phyloP scores from a whole-genome alignment of 1,140 invertebrate genomes.

The Drosophila simulans region DNA sequence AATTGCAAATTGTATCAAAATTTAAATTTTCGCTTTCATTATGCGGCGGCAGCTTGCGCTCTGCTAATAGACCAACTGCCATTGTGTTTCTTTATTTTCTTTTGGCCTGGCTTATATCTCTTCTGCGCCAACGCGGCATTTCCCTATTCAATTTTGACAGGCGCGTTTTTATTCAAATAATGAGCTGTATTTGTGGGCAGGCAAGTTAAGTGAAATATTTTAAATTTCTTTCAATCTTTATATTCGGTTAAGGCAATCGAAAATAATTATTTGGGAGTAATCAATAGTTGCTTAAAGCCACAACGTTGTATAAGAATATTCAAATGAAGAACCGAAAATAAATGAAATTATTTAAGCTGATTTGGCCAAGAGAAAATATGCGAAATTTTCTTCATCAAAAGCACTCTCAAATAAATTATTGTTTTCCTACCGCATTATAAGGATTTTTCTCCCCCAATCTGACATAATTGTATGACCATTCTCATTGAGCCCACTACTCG shows the following conservation, averaged over 20 bases:
- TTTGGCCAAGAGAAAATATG: too few species aligned
- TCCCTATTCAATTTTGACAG: slow-evolving; percentile 82
- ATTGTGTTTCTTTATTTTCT: slow-evolving; percentile 66
- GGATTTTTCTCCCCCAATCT: slow-evolving; percentile 8
- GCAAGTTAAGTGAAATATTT: slow-evolving; percentile 51
- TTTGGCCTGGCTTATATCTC: slow-evolving; percentile 31
- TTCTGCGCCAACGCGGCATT: slow-evolving; percentile 46
- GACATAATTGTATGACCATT: slow-evolving; percentile 7
- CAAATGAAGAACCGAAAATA: too few species aligned
- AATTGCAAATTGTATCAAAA: slow-evolving; percentile 81
- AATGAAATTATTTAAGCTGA: too few species aligned
- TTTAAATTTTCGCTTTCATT: slow-evolving; percentile 82
- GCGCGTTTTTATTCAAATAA: slow-evolving; percentile 75
- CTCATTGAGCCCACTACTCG: slow-evolving; percentile 35
- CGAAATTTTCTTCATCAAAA: too few species aligned
- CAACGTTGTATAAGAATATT: too few species aligned
- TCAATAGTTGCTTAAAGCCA: background rate
- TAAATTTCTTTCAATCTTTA: slow-evolving; percentile 28
- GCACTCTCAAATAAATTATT: slow-evolving; percentile 18
- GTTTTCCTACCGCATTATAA: slow-evolving; percentile 13
- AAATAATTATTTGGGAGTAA: background rate
- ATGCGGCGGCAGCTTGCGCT: slow-evolving; percentile 61
- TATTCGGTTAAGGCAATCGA: background rate
- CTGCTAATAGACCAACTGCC: slow-evolving; percentile 72
- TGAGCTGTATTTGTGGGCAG: slow-evolving; percentile 69